Conservation (phyloP, 2,113 vertebrate species). For the Zeus faber region DNA sequence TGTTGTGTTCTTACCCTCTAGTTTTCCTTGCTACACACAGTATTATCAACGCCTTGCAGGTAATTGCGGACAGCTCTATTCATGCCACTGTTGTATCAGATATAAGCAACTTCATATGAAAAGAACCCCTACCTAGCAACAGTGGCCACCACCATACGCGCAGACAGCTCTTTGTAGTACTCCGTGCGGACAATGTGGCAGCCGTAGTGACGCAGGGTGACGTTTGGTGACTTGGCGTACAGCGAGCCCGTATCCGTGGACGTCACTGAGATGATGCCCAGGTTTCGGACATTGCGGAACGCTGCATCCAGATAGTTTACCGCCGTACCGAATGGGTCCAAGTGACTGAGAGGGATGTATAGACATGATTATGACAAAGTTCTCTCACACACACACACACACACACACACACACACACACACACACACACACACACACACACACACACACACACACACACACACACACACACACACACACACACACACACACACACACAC, state of each 20-base stretch:
- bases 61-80: no score
- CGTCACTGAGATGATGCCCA: conserved; percentile 92
- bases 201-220: conserved; percentile 89
- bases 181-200: conserved; percentile 92
- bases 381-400: no score
- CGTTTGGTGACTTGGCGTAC: conserved; percentile 90
- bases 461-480: no score
- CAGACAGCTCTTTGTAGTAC: conserved; percentile 93
- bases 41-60: no score
- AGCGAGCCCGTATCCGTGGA: conserved; percentile 92
- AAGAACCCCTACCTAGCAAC: conserved; percentile 80
- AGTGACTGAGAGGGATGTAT: conserved; percentile 82
- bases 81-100: no score
- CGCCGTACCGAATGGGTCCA: conserved; percentile 92
- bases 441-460: no score
- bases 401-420: no score
- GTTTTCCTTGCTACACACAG: no score
- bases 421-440: no score
- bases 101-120: background rate
- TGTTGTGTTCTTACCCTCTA: no score
- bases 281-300: conserved; percentile 90
- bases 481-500: no score
- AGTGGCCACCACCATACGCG: conserved; percentile 84
- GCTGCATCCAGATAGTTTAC: conserved; percentile 96
- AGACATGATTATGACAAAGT: no score